Conservation (phyloP, 2,113 vertebrate genomes). For the Megatriorchis doriae region DNA sequence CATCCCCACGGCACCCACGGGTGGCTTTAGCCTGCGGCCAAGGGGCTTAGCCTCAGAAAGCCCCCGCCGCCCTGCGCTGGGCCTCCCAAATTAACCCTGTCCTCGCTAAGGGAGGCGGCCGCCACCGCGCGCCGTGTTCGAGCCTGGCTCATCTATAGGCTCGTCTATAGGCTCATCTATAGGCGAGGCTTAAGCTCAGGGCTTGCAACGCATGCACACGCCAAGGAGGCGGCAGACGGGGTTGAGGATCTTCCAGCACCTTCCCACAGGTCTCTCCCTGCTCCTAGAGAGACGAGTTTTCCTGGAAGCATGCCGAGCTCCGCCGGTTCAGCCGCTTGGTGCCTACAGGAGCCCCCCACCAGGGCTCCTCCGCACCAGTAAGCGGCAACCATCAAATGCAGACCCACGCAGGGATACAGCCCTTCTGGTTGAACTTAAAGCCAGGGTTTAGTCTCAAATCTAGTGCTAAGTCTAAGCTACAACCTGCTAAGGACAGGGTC, state of each 20-base stretch:
- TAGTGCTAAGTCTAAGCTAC: not conserved
- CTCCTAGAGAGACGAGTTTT: not conserved
- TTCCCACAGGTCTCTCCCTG: not conserved
- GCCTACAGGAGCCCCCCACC: not conserved
- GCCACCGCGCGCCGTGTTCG: fast-evolving
- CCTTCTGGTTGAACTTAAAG: not conserved
- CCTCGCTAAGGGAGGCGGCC: fast-evolving
- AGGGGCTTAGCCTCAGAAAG: not conserved
- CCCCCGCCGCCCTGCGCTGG: not conserved
- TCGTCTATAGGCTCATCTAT: not conserved
- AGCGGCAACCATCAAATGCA: not conserved
- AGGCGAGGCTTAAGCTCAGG: not conserved
- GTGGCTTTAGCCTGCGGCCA: not conserved
- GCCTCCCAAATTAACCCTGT: not conserved
- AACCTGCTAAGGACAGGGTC: not conserved
- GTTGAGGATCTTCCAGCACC: not conserved
- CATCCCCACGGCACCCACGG: not conserved
- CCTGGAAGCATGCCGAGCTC: not conserved
- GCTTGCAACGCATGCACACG: fast-evolving
- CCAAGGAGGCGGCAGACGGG: not conserved
- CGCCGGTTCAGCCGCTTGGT: not conserved
- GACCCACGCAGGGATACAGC: not conserved
- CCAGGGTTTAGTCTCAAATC: not conserved
- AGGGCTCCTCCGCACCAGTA: not conserved
- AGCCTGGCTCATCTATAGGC: not conserved